phyloP scores from a whole-genome alignment of 35 echinoderm and acorn worm species.

The Heliocidaris erythrogramma region DNA sequence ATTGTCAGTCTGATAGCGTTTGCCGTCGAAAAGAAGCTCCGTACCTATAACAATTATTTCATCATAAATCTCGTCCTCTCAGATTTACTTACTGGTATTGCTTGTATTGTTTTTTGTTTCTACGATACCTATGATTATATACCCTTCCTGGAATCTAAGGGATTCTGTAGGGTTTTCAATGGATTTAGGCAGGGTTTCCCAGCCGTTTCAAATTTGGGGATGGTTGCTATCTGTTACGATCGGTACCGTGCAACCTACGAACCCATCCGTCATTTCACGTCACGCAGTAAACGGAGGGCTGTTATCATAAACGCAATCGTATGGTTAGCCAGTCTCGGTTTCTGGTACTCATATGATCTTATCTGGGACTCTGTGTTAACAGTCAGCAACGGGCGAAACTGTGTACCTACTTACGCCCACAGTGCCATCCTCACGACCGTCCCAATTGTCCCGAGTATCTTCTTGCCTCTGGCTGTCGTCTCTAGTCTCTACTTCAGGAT shows the following conservation, averaged over 20 bases:
- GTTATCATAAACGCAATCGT: background rate
- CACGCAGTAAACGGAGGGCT: background rate
- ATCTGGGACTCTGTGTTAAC: background rate
- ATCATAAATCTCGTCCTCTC: too few relatives aligned
- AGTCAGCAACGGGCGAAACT: background rate
- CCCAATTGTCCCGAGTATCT: background rate
- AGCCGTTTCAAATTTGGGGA: background rate
- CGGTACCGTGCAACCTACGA: slow-evolving; percentile 45
- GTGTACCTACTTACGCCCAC: background rate
- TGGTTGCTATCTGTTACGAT: slow-evolving; percentile 37
- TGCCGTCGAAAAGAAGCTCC: too few relatives aligned
- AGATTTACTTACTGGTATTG: too few relatives aligned
- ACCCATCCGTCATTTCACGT: slow-evolving; percentile 20
- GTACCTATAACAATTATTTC: too few relatives aligned
- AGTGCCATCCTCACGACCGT: background rate
- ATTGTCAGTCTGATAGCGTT: too few relatives aligned
- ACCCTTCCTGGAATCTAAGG: too few relatives aligned
- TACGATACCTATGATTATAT: too few relatives aligned
- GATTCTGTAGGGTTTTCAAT: too few relatives aligned
- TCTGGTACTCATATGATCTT: background rate
- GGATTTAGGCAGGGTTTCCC: too few relatives aligned
- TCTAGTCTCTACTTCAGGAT: background rate
- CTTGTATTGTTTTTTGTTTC: too few relatives aligned
- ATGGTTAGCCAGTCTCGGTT: background rate
- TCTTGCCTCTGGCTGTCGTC: background rate